Base-by-base conservation (phyloP, 2,888 invertebrate species). In the Drosophila koepferae region DNA sequence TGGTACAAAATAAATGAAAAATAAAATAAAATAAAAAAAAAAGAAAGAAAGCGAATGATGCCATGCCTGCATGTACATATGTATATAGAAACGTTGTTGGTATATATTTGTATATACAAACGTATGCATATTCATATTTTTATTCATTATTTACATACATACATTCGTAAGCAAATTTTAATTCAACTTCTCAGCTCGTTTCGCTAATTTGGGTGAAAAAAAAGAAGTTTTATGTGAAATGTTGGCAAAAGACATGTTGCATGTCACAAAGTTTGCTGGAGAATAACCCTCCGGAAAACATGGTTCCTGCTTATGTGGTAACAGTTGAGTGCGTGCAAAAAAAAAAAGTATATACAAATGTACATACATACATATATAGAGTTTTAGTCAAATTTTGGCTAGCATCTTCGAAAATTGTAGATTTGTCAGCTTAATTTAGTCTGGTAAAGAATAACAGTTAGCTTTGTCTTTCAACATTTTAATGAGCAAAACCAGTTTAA, bases 41-140 rank as follows among this genome's bases (percentile, higher is more conserved):
- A 23, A 23, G 71, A 81, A 81, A 77, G 84, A 86, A 81, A 86
- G 81, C 75, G 65, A 40, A 31, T 40, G 53, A 80, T 66, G 67
- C 36, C 20, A 51, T 34, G n/a, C 18, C n/a, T 16, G 31, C 14
- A 41, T 0, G 8, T 38, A 41, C 9, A n/a, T 16, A 18, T 34
- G 3, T 46, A 48, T 51, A 20, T 7, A 23, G 2, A 23, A 23
- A 23, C 23, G 23, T 23, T n/a, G n/a, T n/a, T n/a, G n/a, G 8
- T 38, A 41, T 8, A n/a, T 16, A 18, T 34, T 38, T 36, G 3
- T 46, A 48, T 51, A 20, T 7, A 23, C 23, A 23, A 23, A 23
- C 23, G 23, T 23, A 61, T 51, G 20, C 1, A 7, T n/a, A 36
- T 43, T 16, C 3, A 40, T 40, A 18, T 4, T 18, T 38, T 23